phyloP scores from a whole-genome alignment of 2,797 vertebrate genomes.

The Gymnoscopelus microlampas region DNA sequence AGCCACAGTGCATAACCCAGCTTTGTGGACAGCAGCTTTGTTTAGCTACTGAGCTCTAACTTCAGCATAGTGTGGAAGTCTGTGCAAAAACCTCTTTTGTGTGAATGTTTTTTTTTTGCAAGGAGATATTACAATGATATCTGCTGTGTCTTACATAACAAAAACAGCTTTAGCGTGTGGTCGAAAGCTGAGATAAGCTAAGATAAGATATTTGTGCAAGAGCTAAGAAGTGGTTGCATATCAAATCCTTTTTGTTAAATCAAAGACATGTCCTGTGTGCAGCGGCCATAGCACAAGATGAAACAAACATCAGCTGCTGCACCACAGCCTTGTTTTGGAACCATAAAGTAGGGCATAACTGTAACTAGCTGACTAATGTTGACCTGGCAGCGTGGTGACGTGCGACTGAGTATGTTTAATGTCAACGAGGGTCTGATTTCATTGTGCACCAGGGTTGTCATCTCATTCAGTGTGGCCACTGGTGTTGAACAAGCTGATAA shows the following conservation, averaged over 20 bases:
- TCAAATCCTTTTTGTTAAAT: not conserved
- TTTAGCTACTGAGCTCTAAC: slow-evolving; percentile 8
- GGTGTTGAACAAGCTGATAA: slow-evolving; percentile 15
- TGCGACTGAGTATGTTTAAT: slow-evolving; percentile 52
- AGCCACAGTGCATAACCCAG: not conserved
- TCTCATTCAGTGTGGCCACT: not conserved
- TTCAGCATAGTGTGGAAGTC: not conserved
- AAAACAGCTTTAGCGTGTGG: not conserved
- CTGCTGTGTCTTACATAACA: not conserved
- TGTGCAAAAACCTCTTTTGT: not conserved
- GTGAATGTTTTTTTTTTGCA: not conserved
- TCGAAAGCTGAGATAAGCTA: not conserved
- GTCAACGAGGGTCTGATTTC: slow-evolving; percentile 49
- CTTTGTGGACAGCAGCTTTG: slow-evolving; percentile 16
- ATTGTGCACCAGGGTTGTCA: not conserved
- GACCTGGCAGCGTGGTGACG: slow-evolving; percentile 44
- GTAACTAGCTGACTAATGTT: slow-evolving; percentile 53
- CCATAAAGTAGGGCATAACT: slow-evolving; percentile 62
- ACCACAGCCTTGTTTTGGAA: slow-evolving; percentile 38
- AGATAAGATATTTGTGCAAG: too few species aligned
- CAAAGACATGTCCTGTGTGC: slow-evolving; percentile 5
- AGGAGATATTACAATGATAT: too few species aligned
- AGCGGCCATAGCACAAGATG: not conserved
- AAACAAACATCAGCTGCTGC: slow-evolving; percentile 22
- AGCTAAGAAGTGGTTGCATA: too few species aligned